Percentiles rank a stretch among this genome's conserved stretches.
Evolutionary conservation across 2,888 invertebrate species (phyloP).

Genomic region (Colletes collaris): DNA sequence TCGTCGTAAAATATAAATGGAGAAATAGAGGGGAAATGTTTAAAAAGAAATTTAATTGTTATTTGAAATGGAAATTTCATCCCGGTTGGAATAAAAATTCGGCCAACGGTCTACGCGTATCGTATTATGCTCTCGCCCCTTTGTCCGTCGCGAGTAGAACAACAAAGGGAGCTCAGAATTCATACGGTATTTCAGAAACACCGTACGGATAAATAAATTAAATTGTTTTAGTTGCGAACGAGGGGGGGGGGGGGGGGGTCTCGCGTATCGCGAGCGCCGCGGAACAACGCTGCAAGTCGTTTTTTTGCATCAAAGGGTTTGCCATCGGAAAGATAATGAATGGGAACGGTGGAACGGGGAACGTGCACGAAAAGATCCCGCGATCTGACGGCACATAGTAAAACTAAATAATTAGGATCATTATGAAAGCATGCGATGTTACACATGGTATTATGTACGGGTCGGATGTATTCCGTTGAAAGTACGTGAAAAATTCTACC

Average conservation of each 20-base stretch:
- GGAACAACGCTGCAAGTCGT: not conserved
- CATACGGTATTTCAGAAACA: not conserved
- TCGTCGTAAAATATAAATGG: too few relatives aligned
- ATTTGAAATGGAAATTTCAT: too few relatives aligned
- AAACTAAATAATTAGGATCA: slow-evolving; percentile 44
- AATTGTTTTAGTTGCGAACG: slow-evolving; percentile 16
- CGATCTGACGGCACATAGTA: not conserved
- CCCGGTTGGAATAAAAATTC: too few relatives aligned
- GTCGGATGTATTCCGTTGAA: slow-evolving; percentile 12
- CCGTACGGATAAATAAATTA: slow-evolving; percentile 13
- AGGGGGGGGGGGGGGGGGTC: not conserved
- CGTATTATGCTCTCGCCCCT: not conserved
- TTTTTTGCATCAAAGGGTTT: slow-evolving; percentile 19
- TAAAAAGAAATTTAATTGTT: too few relatives aligned
- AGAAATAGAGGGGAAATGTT: too few relatives aligned
- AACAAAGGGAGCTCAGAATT: not conserved
- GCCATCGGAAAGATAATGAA: not conserved
- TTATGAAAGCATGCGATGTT: slow-evolving; percentile 48
- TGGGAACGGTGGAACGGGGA: not conserved
- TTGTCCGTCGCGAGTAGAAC: not conserved
- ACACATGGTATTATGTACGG: slow-evolving; percentile 23
- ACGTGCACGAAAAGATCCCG: not conserved
- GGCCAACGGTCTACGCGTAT: too few relatives aligned
- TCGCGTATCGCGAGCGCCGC: too few relatives aligned
- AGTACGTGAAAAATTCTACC: slow-evolving; percentile 49